Conservation (phyloP, 2,888 invertebrate species). For the Osmoderma eremita region DNA sequence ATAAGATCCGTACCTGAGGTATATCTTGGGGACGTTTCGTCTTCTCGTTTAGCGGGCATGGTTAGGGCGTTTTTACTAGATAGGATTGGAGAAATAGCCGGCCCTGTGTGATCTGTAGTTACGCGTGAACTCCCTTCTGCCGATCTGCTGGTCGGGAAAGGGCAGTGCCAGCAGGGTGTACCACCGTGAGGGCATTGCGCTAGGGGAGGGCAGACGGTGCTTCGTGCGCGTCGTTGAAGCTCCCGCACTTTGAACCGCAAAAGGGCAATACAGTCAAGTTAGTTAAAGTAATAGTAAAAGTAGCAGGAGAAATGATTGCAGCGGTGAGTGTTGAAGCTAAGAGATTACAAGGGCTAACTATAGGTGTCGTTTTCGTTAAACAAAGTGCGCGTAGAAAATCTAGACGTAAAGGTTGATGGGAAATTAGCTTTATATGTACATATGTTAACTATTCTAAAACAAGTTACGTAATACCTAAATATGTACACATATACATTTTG, state of each 20-base stretch:
- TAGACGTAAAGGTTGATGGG: too few relatives aligned
- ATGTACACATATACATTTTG: too few relatives aligned
- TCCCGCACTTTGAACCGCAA: conserved; percentile 57
- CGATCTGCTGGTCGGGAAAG: conserved; percentile 93
- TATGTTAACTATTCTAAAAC: too few relatives aligned
- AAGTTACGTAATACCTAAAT: too few relatives aligned
- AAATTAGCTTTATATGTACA: too few relatives aligned
- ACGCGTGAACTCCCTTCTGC: conserved; percentile 83
- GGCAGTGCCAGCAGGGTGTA: conserved; percentile 91
- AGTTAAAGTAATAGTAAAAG: conserved; percentile 39
- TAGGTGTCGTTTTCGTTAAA: not conserved
- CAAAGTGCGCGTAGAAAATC: not conserved
- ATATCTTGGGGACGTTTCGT: conserved; percentile 32
- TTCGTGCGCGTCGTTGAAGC: conserved; percentile 64
- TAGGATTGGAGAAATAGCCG: conserved; percentile 89
- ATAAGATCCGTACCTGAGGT: conserved; percentile 48
- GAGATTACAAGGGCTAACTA: not conserved
- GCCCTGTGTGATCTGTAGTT: conserved; percentile 77
- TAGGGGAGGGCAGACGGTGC: conserved; percentile 64
- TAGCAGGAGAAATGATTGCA: not conserved
- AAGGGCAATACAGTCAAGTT: conserved; percentile 34
- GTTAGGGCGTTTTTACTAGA: conserved; percentile 65
- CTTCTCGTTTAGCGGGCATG: conserved; percentile 21
- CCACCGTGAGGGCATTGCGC: conserved; percentile 83
- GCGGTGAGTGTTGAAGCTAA: not conserved